Evolutionary conservation across 2,113 vertebrate species (phyloP).

Genomic region (Cygnus buccinator): DNA sequence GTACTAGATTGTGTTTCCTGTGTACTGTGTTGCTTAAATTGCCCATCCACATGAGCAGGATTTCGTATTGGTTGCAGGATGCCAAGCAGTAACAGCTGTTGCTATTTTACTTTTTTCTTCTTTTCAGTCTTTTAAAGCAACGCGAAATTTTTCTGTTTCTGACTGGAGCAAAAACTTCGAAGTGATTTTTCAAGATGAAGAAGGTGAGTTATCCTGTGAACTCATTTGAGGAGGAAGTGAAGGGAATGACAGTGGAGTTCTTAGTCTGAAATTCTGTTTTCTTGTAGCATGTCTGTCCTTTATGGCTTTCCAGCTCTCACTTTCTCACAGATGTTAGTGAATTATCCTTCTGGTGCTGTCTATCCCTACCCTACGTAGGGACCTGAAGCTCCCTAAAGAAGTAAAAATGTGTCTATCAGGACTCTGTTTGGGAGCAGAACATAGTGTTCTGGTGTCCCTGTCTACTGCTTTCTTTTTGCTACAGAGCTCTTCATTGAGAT

Average conservation of each 20-base stretch:
- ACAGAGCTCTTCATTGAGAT: not conserved
- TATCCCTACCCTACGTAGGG: not conserved
- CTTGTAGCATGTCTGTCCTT: not conserved
- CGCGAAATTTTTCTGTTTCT: slow-evolving; percentile 95
- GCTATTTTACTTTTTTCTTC: not conserved
- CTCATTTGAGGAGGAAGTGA: not conserved
- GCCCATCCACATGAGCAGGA: not conserved
- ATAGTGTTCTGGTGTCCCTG: not conserved
- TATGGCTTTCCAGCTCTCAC: not conserved
- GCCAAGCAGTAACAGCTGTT: not conserved
- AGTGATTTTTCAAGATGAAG: slow-evolving; percentile 97
- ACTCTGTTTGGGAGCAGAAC: not conserved
- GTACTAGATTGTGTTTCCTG: not conserved
- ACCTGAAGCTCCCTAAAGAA: not conserved
- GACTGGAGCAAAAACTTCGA: slow-evolving; percentile 99
- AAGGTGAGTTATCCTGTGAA: slow-evolving; percentile 82
- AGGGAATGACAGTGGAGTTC: not conserved
- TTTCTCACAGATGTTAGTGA: not conserved
- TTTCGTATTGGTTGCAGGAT: not conserved
- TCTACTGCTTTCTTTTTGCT: not conserved
- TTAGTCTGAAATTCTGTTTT: not conserved
- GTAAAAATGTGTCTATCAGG: not conserved
- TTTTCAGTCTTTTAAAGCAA: slow-evolving; percentile 91
- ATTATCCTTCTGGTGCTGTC: not conserved
- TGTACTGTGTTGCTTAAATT: not conserved